Base-by-base conservation (phyloP, 2,888 invertebrate species). In the Leptothorax acervorum region DNA sequence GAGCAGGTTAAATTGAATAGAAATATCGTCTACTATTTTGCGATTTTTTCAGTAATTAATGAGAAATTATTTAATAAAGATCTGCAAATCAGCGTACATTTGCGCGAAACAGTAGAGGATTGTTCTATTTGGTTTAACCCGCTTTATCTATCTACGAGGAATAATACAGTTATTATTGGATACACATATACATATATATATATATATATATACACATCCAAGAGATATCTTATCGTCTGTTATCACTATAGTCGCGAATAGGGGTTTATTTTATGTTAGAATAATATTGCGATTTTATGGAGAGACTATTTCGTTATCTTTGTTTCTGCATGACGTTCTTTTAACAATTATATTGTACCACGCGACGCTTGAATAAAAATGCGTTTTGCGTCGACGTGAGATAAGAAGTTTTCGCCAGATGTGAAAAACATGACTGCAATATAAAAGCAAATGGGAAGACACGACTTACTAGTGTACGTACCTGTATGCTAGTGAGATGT, bases 351-450 rank as follows among this genome's bases (percentile, higher is more conserved):
- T 51, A 35, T 60, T 86, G 62, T 55, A 71, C 66, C 65, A 71
- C 55, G 35, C 31, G 73, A 45, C 55, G 42, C 53, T 71, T 71
- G 75, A 53, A 45, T 60, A 63, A 75, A 35, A 81, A 62, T 45
- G 18, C 74, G 57, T 31, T 66, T 66, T 87, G 42, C 53, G 82
- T 79, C 66, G 74, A 73, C 73, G 55, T 66, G 35, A 79, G 89
- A 87, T 87, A 88, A 89, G 83, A 78, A 68, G 71, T 83, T 87
- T 83, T 79, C 45, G 63, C 57, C 75, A 82, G 83, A 87, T 88
- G 86, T 70, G 83, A 84, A 55, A 51, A 84, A 48, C 74, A 15
- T 70, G 35, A 75, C 53, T 82, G 48, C 35, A 62, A 39, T 89
- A 89, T 89, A 89, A 89, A 89, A 86, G 90, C 73, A 11, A 63